phyloP scores from a whole-genome alignment of 2,113 vertebrate genomes.

The Murina feae region DNA sequence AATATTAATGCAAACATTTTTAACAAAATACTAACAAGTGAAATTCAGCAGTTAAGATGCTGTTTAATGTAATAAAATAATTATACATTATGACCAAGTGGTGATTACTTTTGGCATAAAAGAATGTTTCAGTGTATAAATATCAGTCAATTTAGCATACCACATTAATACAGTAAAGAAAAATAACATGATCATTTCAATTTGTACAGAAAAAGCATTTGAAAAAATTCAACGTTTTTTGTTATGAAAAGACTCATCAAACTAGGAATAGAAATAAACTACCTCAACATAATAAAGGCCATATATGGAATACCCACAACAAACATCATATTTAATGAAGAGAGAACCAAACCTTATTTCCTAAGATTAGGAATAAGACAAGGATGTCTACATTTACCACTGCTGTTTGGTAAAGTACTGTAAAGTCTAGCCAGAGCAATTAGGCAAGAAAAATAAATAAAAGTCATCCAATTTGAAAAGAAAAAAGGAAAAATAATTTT shows the following conservation, averaged over 20 bases:
- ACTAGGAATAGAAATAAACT: too few relatives aligned
- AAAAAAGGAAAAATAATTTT: background rate
- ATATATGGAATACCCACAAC: background rate
- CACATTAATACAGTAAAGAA: too few relatives aligned
- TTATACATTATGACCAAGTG: background rate
- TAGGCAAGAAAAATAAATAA: background rate
- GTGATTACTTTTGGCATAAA: background rate
- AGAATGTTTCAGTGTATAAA: background rate
- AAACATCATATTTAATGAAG: background rate
- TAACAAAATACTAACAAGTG: background rate
- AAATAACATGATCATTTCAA: too few relatives aligned
- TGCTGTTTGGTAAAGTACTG: background rate
- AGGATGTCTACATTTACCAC: background rate
- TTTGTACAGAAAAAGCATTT: too few relatives aligned
- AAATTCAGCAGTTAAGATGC: background rate
- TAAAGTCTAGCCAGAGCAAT: background rate
- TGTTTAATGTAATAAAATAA: background rate
- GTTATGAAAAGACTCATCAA: too few relatives aligned
- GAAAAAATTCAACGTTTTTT: too few relatives aligned
- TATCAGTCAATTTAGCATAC: too few relatives aligned
- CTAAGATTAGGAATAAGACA: background rate
- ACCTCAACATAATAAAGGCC: too few relatives aligned
- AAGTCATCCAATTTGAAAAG: background rate
- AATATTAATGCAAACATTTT: background rate
- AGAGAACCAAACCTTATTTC: background rate